These are phyloP conservation scores for Nixonia krombeini DNA, from an alignment of 1,140 invertebrate genomes.

Conservation along the genomic window DNA sequence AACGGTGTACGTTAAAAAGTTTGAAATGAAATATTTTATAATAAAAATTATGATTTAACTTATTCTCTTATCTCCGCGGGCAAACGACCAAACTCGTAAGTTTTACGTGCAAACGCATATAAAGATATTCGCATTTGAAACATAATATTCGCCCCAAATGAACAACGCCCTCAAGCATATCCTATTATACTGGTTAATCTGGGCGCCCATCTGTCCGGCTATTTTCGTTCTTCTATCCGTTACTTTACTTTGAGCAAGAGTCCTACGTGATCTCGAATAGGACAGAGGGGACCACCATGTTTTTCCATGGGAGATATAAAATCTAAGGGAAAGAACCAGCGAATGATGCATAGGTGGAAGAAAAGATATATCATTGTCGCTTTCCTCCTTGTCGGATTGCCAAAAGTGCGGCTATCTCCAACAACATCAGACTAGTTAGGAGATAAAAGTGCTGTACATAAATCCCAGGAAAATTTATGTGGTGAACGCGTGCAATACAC, in stretches of 20 bases:
- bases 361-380: slow-evolving; percentile 51
- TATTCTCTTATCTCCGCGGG: no score
- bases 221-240: slow-evolving; percentile 35
- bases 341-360: not conserved
- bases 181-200: slow-evolving; percentile 58
- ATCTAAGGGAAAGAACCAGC: slow-evolving; percentile 11
- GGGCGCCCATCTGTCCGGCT: slow-evolving; percentile 58
- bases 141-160: slow-evolving; percentile 51
- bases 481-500: slow-evolving; percentile 16
- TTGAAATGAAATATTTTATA: no score
- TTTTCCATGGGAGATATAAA: slow-evolving; percentile 56
- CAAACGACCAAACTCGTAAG: no score
- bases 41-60: no score
- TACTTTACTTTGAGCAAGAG: slow-evolving; percentile 10
- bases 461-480: not conserved
- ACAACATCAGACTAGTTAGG: slow-evolving; percentile 28
- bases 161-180: slow-evolving; percentile 60
- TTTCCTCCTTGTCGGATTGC: slow-evolving; percentile 35
- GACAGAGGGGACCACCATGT: slow-evolving; percentile 53
- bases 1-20: no score
- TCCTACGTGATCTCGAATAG: slow-evolving; percentile 33
- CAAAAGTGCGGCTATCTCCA: slow-evolving; percentile 39
- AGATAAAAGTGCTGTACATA: not conserved
- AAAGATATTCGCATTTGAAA: no score
- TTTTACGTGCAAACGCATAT: no score